Evolutionary conservation across 2,888 invertebrate genomes (phyloP).

Genomic region (Pseudolycoriella hygida): DNA sequence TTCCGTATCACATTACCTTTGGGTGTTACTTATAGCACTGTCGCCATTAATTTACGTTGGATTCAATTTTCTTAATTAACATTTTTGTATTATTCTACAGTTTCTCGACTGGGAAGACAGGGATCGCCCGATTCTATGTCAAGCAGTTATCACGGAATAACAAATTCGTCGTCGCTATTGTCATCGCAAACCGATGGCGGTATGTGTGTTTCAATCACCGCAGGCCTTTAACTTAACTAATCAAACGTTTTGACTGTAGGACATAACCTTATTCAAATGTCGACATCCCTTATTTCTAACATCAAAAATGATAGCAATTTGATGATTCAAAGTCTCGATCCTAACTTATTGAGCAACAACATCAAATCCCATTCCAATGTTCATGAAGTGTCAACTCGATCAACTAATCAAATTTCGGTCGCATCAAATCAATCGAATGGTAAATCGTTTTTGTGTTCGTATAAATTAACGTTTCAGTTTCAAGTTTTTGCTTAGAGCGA

Average conservation of each 20-base stretch:
- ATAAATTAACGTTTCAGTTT: too few species aligned
- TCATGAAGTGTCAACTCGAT: not conserved
- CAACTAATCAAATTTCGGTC: not conserved
- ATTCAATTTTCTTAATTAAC: too few species aligned
- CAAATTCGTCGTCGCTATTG: slow-evolving; percentile 18
- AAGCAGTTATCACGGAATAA: slow-evolving; percentile 46
- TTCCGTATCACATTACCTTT: too few species aligned
- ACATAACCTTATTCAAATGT: slow-evolving; percentile 24
- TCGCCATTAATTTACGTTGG: too few species aligned
- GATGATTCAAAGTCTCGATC: slow-evolving; percentile 48
- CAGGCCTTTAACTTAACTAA: too few species aligned
- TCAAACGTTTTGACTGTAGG: too few species aligned
- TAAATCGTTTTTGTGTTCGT: too few species aligned
- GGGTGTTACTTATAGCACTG: too few species aligned
- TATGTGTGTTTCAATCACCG: slow-evolving; percentile 8
- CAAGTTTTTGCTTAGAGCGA: too few species aligned
- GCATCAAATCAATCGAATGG: not conserved
- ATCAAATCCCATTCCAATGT: not conserved
- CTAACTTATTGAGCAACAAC: slow-evolving; percentile 27
- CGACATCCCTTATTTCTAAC: slow-evolving; percentile 28
- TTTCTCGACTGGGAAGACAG: slow-evolving; percentile 28
- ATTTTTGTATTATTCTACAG: slow-evolving; percentile 20
- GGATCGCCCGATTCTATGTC: slow-evolving; percentile 58
- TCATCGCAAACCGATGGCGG: slow-evolving; percentile 18
- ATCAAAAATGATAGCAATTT: slow-evolving; percentile 21